Conservation (phyloP, 2,797 vertebrate genomes). For the Atherinosoma microstoma region DNA sequence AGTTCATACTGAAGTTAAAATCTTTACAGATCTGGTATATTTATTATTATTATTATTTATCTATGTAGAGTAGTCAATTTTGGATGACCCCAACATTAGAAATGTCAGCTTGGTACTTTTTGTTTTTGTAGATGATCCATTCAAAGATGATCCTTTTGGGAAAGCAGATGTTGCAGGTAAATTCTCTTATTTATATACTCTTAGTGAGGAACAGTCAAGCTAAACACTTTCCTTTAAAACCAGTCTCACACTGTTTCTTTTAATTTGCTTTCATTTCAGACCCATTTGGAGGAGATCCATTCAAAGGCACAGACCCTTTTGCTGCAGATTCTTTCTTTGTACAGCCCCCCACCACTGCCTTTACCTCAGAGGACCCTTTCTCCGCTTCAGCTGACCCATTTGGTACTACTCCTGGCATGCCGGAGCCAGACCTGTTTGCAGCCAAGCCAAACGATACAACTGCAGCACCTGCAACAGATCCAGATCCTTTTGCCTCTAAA, state of each 20-base stretch:
- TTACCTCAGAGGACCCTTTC: slow-evolving; percentile 89
- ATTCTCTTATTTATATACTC: slow-evolving; percentile 7
- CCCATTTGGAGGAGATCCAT: slow-evolving; percentile 96
- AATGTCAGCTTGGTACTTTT: slow-evolving; percentile 1
- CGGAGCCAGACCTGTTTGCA: slow-evolving; percentile 80
- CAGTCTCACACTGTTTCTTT: background rate
- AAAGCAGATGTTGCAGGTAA: slow-evolving; percentile 89
- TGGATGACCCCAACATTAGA: background rate
- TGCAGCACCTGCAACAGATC: slow-evolving; percentile 41
- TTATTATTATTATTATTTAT: background rate
- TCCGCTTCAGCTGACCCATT: slow-evolving; percentile 79
- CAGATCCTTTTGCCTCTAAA: slow-evolving; percentile 75
- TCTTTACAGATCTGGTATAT: background rate
- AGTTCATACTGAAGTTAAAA: background rate
- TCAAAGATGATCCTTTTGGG: slow-evolving; percentile 96
- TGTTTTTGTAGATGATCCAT: slow-evolving; percentile 89
- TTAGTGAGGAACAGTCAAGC: background rate
- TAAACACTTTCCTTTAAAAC: background rate
- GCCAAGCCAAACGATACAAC: slow-evolving; percentile 63
- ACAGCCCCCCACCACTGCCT: slow-evolving; percentile 84
- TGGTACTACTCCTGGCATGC: slow-evolving; percentile 48
- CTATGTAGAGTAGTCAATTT: background rate
- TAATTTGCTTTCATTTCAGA: slow-evolving; percentile 75
- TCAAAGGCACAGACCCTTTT: slow-evolving; percentile 97
- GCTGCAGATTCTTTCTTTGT: slow-evolving; percentile 93